Conservation (phyloP, 2,888 invertebrate genomes). For the Agonopterix alstromeriana region DNA sequence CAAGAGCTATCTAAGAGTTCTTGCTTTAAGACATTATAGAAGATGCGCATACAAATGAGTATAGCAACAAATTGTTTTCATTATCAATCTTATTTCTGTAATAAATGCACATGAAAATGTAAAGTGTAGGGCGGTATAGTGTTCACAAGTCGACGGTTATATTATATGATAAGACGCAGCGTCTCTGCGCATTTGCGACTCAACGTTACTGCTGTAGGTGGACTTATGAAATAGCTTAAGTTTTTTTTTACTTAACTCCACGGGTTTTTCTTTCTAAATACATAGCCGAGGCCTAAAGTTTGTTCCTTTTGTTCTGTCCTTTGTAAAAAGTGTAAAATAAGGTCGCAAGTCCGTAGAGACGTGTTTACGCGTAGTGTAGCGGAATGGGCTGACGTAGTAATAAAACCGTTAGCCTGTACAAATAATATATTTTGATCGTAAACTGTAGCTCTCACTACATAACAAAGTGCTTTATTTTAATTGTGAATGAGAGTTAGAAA, state of each 20-base stretch:
- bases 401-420: constrained; percentile 48
- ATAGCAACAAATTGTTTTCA: too few relatives aligned
- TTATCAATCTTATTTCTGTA: too few relatives aligned
- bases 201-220: constrained; percentile 6
- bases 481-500: constrained; percentile 33
- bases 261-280: constrained; percentile 13
- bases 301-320: constrained; percentile 10
- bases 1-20: too few relatives aligned
- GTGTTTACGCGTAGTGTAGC: constrained; percentile 14
- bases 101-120: too few relatives aligned
- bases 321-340: neutral
- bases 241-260: constrained; percentile 8
- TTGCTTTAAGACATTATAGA: too few relatives aligned
- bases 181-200: constrained; percentile 31
- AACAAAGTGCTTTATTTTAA: constrained; percentile 56
- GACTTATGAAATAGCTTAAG: constrained; percentile 15
- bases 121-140: neutral
- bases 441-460: constrained; percentile 41
- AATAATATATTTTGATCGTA: constrained; percentile 53
- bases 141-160: constrained; percentile 1
- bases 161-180: neutral
- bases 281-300: constrained; percentile 21
- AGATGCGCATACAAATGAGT: too few relatives aligned
- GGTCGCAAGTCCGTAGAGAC: constrained; percentile 38
- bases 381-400: constrained; percentile 26